Evolutionary conservation across 1,140 invertebrate genomes (phyloP).

Genomic region (Microplitis demolitor): DNA sequence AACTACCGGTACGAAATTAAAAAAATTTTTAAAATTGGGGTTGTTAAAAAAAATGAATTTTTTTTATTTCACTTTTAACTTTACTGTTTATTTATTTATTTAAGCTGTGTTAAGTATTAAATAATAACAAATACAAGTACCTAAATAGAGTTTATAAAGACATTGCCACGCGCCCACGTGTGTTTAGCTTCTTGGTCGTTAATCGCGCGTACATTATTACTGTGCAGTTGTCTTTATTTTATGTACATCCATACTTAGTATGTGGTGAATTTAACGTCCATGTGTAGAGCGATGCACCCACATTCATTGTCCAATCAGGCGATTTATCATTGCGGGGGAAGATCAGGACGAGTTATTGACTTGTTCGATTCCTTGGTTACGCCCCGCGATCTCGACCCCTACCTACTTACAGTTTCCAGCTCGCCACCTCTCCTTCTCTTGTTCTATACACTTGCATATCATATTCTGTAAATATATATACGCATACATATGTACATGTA

Average conservation of each 20-base stretch:
- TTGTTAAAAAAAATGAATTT: too few species aligned
- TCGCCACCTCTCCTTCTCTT: background rate
- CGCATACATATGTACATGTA: too few species aligned
- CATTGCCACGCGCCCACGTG: slow-evolving; percentile 41
- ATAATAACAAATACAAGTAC: slow-evolving; percentile 3
- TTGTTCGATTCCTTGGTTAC: slow-evolving; percentile 56
- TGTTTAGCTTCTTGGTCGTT: background rate
- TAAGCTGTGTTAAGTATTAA: background rate
- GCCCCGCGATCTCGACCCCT: slow-evolving; percentile 39
- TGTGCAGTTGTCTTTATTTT: background rate
- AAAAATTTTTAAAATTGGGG: too few species aligned
- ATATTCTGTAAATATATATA: too few species aligned
- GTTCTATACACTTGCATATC: too few species aligned
- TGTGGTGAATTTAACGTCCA: background rate
- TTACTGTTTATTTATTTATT: background rate
- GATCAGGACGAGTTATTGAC: slow-evolving; percentile 53
- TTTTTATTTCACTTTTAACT: background rate
- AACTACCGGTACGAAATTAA: too few species aligned
- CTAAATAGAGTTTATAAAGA: slow-evolving; percentile 49
- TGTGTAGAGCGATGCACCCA: slow-evolving; percentile 36
- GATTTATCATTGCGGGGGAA: slow-evolving; percentile 53
- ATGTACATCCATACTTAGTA: slow-evolving; percentile 4
- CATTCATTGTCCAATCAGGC: slow-evolving; percentile 43
- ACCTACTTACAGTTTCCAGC: too few species aligned
- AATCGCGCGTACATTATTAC: background rate